Evolutionary conservation across 2,797 vertebrate species (phyloP), one percentile per base, ranked within the genome.

Genomic region (Simalia tracyae): DNA sequence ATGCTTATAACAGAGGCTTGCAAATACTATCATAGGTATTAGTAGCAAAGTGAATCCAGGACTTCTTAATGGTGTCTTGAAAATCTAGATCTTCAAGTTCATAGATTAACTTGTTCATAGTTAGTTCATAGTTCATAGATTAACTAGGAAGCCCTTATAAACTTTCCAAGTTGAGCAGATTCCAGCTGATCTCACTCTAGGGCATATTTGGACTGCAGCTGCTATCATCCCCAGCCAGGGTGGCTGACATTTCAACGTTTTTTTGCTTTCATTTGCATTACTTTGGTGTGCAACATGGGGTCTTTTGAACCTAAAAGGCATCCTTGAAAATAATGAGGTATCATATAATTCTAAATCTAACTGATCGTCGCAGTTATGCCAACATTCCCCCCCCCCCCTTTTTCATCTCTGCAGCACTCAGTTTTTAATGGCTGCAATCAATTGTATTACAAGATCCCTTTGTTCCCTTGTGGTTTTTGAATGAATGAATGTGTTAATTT

Each of bases 381-480:
- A 2, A 36, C 22, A 5, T 24, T 66, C 31, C 31, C 31, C 31
- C 31, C 15, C 19, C 22, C 12, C 42, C 28, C 64, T 88, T 76
- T 76, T 81, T 63, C 12, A 54, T 87, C 76, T 84, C n/a, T 22
- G 17, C n/a, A 88, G 9, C 14, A 26, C n/a, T 76, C 28, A 11
- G 12, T 76, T 76, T 76, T 42, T 76, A 63, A 42, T 50, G 7
- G 42, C 19, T 28, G 22, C 36, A n/a, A 17, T 92, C 86, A 14
- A 31, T 85, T 84, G 10, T 85, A 42, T 66, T 59, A 89, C 84
- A 89, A 89, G 68, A 56, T 26, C 22, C 19, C 57, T 92, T 92
- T 89, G 63, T 92, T 72, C 81, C 61, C 56, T 15, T 17, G 54
- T 36, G 17, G 36, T 9, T 76, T 42, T 42, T 36, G 10, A 17